Percentiles rank a stretch among this genome's conserved stretches.
phyloP scores from a whole-genome alignment of 2,113 vertebrate species.

The Microtus montanus region DNA sequence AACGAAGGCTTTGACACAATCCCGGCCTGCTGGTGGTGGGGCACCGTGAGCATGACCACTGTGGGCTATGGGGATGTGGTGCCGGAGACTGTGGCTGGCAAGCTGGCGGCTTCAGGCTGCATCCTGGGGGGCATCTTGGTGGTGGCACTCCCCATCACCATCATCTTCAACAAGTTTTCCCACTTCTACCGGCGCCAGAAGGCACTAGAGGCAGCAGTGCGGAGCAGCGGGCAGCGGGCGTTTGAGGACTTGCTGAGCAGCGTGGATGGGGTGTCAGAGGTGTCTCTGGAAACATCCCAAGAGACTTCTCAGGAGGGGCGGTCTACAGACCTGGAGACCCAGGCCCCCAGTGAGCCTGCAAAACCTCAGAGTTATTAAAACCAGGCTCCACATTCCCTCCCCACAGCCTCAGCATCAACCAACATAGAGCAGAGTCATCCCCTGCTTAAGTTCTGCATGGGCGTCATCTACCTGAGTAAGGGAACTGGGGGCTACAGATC shows the following conservation, averaged over 20 bases:
- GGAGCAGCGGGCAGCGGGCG: conserved; percentile 87
- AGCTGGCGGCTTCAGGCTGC: conserved; percentile 96
- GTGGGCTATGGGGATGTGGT: conserved; percentile 98
- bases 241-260: conserved; percentile 79
- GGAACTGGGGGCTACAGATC: too few relatives aligned
- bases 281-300: conserved; percentile 81
- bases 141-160: conserved; percentile 97
- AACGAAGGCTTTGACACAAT: conserved; percentile 95
- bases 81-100: conserved; percentile 94
- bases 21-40: conserved; percentile 99
- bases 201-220: conserved; percentile 94
- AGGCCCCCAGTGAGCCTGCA: conserved; percentile 20
- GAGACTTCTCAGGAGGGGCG: conserved; percentile 73
- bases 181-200: conserved; percentile 97
- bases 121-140: conserved; percentile 97
- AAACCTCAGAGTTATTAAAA: conserved; percentile 58
- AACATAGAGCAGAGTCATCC: not conserved
- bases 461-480: not conserved
- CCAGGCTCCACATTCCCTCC: not conserved
- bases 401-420: not conserved
- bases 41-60: conserved; percentile 98
- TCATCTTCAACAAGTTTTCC: conserved; percentile 99
- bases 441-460: not conserved
- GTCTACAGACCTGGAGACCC: conserved; percentile 67
- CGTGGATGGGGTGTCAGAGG: conserved; percentile 69